These are phyloP conservation scores for Scalopus aquaticus DNA, from an alignment of 2,113 vertebrate genomes.

Conservation along the genomic window DNA sequence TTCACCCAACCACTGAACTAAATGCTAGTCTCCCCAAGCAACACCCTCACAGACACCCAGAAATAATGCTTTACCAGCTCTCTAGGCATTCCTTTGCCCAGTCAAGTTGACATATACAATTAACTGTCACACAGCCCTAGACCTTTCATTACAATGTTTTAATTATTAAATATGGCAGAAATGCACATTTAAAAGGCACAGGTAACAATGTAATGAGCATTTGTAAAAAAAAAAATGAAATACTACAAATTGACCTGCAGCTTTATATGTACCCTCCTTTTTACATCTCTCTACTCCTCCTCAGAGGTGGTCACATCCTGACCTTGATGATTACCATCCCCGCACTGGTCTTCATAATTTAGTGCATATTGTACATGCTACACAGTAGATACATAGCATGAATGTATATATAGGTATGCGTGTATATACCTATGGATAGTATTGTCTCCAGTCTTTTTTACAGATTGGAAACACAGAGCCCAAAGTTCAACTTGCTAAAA, in stretches of 20 bases:
- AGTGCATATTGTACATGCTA: not conserved
- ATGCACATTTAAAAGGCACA: not conserved
- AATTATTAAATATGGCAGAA: not conserved
- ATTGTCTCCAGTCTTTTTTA: not conserved
- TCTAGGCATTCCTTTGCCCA: not conserved
- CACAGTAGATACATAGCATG: not conserved
- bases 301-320: not conserved
- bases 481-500: not conserved
- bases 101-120: not conserved
- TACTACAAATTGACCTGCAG: not conserved
- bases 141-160: not conserved
- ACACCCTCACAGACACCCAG: not conserved
- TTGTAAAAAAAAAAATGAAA: constrained; percentile 8
- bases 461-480: constrained; percentile 5
- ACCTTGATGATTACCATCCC: not conserved
- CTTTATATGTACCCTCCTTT: not conserved
- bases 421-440: not conserved
- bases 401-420: not conserved
- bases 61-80: not conserved
- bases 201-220: not conserved
- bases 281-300: not conserved
- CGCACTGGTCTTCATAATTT: not conserved
- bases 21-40: not conserved
- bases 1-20: not conserved
- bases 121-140: not conserved